A percentile compares a stretch with the other conserved stretches of the same genome.
These are phyloP conservation scores for Mylabris phalerata DNA, from an alignment of 1,140 invertebrate species.

Conservation along the genomic window DNA sequence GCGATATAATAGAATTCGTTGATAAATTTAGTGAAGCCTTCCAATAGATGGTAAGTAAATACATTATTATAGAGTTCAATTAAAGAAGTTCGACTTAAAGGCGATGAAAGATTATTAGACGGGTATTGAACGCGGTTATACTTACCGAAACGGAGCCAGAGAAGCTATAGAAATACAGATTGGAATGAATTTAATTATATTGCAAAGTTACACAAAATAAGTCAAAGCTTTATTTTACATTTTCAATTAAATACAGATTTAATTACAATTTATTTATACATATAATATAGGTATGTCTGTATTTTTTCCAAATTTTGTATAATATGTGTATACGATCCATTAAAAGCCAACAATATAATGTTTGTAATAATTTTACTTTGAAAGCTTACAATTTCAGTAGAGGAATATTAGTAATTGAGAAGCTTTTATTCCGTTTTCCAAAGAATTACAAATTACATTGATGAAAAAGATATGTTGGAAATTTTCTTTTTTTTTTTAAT, in stretches of 20 bases:
- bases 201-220: slow-evolving; percentile 40
- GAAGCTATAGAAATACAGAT: too few relatives aligned
- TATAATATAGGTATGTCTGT: too few relatives aligned
- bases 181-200: too few relatives aligned
- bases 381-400: slow-evolving; percentile 21
- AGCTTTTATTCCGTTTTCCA: slow-evolving; percentile 18
- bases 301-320: background rate
- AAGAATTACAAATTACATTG: slow-evolving; percentile 25
- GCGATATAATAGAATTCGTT: too few relatives aligned
- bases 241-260: slow-evolving; percentile 33
- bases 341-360: slow-evolving; percentile 38
- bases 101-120: too few relatives aligned
- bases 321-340: slow-evolving; percentile 29
- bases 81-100: too few relatives aligned
- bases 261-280: slow-evolving; percentile 25
- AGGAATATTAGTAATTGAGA: slow-evolving; percentile 7
- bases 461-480: slow-evolving; percentile 35
- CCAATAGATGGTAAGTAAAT: too few relatives aligned
- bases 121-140: too few relatives aligned
- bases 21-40: too few relatives aligned
- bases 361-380: slow-evolving; percentile 16
- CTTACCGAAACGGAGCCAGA: too few relatives aligned
- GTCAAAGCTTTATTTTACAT: slow-evolving; percentile 43
- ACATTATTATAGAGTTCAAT: too few relatives aligned
- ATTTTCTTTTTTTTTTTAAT: too few relatives aligned